Conservation (phyloP, 2,113 vertebrate species). For the Epinephelus cyanopodus region DNA sequence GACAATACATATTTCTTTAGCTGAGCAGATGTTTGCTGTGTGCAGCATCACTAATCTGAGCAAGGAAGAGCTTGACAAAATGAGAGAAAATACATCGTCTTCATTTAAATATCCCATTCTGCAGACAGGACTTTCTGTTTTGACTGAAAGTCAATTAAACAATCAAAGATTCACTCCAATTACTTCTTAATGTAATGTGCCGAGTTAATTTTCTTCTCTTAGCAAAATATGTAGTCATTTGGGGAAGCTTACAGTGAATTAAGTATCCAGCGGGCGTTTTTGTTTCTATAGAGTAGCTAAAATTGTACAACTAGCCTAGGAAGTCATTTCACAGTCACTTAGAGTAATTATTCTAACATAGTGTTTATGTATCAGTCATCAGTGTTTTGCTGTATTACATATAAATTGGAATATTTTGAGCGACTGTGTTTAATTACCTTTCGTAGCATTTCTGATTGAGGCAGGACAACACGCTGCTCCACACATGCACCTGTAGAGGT, state of each 20-base stretch:
- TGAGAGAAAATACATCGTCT: conserved; percentile 12
- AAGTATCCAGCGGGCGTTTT: background rate
- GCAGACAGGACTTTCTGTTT: conserved; percentile 29
- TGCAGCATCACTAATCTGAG: conserved; percentile 24
- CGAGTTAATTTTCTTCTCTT: conserved; percentile 38
- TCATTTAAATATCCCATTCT: conserved; percentile 40
- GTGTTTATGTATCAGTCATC: background rate
- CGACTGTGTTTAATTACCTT: background rate
- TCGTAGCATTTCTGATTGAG: background rate
- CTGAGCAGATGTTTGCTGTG: conserved; percentile 17
- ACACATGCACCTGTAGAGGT: background rate
- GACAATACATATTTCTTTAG: background rate
- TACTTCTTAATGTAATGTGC: conserved; percentile 40
- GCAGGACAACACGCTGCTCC: background rate
- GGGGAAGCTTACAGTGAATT: conserved; percentile 32
- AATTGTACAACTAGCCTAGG: conserved; percentile 1
- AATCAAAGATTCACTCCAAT: conserved; percentile 47
- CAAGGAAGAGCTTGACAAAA: conserved; percentile 16
- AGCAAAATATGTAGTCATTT: conserved; percentile 42
- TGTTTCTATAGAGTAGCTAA: conserved; percentile 18
- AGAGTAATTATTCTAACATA: background rate
- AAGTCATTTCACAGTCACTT: conserved; percentile 39
- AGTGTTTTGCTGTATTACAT: conserved; percentile 1
- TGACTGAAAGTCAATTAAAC: conserved; percentile 33
- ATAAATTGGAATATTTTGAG: background rate